A percentile compares a stretch with the other conserved stretches of the same genome.
Conservation (phyloP, 2,113 vertebrate species). For the Takifugu bimaculatus region DNA sequence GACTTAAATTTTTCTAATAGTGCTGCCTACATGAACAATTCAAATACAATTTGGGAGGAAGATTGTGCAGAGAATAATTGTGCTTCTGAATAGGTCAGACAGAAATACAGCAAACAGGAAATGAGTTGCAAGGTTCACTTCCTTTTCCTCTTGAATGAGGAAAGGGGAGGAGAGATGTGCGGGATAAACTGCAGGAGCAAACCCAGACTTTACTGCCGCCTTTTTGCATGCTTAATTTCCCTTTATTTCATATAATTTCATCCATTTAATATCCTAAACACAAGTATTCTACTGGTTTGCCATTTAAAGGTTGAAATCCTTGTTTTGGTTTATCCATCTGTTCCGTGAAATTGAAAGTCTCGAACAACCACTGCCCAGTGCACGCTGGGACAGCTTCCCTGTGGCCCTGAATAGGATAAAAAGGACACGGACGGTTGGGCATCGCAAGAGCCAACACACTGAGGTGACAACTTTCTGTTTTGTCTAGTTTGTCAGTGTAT, state of each 20-base stretch:
- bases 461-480: slow-evolving; percentile 23
- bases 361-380: slow-evolving; percentile 10
- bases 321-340: neutral
- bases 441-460: slow-evolving; percentile 37
- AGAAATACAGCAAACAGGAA: slow-evolving; percentile 54
- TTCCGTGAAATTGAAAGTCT: slow-evolving; percentile 17
- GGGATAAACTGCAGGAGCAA: neutral
- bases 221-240: neutral
- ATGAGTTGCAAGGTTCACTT: slow-evolving; percentile 43
- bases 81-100: slow-evolving; percentile 12
- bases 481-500: slow-evolving; percentile 19
- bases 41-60: neutral
- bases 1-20: too few relatives aligned
- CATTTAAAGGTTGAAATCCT: neutral
- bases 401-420: slow-evolving; percentile 51
- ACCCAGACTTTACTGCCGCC: neutral
- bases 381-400: slow-evolving; percentile 36
- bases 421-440: slow-evolving; percentile 41
- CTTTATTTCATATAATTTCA: neutral
- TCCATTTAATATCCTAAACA: too few relatives aligned
- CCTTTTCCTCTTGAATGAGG: slow-evolving; percentile 56
- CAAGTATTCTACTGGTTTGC: neutral
- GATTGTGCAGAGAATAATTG: slow-evolving; percentile 12
- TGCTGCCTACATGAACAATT: too few relatives aligned
- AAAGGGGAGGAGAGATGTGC: slow-evolving; percentile 31